Percentiles rank a stretch among this genome's conserved stretches.
Conservation (phyloP, 2,888 invertebrate species). For the Cantharis nigra region DNA sequence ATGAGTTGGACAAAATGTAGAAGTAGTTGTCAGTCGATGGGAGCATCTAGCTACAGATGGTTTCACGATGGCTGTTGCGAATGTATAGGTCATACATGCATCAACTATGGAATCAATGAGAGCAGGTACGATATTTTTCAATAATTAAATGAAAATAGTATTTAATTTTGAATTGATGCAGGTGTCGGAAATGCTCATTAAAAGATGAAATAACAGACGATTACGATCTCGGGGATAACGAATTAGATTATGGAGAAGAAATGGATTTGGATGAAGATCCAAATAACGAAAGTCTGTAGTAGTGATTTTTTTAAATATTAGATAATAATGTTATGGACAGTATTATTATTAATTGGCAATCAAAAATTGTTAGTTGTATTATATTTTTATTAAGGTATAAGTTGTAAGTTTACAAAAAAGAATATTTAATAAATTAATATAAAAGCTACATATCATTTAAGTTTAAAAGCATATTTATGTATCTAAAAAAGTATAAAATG, state of each 20-base stretch:
- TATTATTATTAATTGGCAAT: neutral
- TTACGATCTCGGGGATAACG: slow-evolving; percentile 64
- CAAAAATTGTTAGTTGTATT: slow-evolving; percentile 4
- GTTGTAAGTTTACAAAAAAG: slow-evolving; percentile 15
- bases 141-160: neutral
- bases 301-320: neutral
- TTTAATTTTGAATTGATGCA: slow-evolving; percentile 38
- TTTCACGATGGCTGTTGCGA: slow-evolving; percentile 95
- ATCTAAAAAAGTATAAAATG: slow-evolving; percentile 32
- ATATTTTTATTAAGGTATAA: slow-evolving; percentile 4
- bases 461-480: slow-evolving; percentile 7
- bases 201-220: slow-evolving; percentile 60
- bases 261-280: slow-evolving; percentile 56
- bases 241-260: slow-evolving; percentile 66
- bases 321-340: neutral
- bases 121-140: slow-evolving; percentile 67
- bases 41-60: slow-evolving; percentile 85
- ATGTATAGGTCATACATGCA: slow-evolving; percentile 85
- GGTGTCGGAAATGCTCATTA: slow-evolving; percentile 67
- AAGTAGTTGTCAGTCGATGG: slow-evolving; percentile 81
- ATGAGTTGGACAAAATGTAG: slow-evolving; percentile 88
- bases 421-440: slow-evolving; percentile 23
- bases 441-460: neutral
- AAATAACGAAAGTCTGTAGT: slow-evolving; percentile 32
- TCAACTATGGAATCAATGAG: slow-evolving; percentile 88